Evolutionary conservation across 2,888 invertebrate genomes (phyloP).

Genomic region (Ophion ellenae): DNA sequence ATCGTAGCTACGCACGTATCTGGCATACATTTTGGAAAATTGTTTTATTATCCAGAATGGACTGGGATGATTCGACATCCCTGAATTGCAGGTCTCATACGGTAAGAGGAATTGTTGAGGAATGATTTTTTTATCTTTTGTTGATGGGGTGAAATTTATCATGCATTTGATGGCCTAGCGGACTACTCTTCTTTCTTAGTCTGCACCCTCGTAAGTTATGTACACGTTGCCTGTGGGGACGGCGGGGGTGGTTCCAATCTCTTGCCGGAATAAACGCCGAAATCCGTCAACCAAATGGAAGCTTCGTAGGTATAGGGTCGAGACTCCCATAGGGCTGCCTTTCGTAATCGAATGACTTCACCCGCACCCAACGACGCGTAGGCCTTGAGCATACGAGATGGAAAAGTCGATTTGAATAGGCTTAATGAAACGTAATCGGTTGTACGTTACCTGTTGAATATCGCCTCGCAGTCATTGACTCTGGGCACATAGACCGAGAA

Average conservation of each 20-base stretch:
- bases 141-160: not conserved
- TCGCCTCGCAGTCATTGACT: conserved; percentile 44
- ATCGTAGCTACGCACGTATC: conserved; percentile 3
- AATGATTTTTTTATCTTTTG: not conserved
- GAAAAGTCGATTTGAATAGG: conserved; percentile 67
- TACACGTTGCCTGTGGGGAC: not conserved
- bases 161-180: not conserved
- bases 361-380: conserved; percentile 25
- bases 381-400: conserved; percentile 50
- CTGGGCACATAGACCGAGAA: not conserved
- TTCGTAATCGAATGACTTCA: conserved; percentile 36
- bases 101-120: not conserved
- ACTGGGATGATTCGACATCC: not conserved
- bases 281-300: conserved; percentile 28
- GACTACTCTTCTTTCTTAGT: not conserved
- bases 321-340: conserved; percentile 6
- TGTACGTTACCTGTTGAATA: conserved; percentile 72
- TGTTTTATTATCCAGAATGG: not conserved
- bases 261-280: conserved; percentile 15
- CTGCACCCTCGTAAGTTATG: conserved; percentile 23
- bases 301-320: not conserved
- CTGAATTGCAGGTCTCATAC: not conserved
- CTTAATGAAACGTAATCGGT: conserved; percentile 67
- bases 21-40: conserved; percentile 7
- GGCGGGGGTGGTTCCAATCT: not conserved